Evolutionary conservation across 2,888 invertebrate genomes (phyloP).

Genomic region (Aspidapion aeneum): DNA sequence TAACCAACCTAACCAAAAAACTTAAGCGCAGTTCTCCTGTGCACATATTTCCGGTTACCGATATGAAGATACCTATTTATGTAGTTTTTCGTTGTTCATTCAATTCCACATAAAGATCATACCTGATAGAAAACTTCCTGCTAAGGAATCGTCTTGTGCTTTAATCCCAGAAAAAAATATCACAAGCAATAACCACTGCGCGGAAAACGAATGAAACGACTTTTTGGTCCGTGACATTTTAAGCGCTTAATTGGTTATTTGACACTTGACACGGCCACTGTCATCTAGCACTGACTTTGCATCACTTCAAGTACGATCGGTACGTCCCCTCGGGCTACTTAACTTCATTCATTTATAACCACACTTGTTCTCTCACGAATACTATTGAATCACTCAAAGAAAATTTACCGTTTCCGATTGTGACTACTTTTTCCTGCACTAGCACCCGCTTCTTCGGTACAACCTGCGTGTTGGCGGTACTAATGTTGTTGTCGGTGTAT

Average conservation of each 20-base stretch:
- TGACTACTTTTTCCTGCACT: constrained; percentile 24
- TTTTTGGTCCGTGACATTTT: constrained; percentile 36
- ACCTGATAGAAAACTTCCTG: constrained; percentile 82
- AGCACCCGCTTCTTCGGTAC: constrained; percentile 24
- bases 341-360: constrained; percentile 47
- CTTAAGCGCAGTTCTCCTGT: too few relatives aligned
- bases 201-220: constrained; percentile 13
- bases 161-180: constrained; percentile 35
- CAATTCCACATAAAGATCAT: too few relatives aligned
- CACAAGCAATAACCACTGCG: constrained; percentile 19
- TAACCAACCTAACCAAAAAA: too few relatives aligned
- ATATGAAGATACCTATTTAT: too few relatives aligned
- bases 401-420: constrained; percentile 45
- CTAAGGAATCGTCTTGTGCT: constrained; percentile 72
- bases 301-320: constrained; percentile 25
- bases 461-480: constrained; percentile 30
- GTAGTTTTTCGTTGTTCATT: too few relatives aligned
- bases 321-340: constrained; percentile 25
- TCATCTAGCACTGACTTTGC: constrained; percentile 34
- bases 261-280: constrained; percentile 34
- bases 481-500: constrained; percentile 15
- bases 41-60: too few relatives aligned
- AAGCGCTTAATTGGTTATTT: constrained; percentile 13
- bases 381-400: constrained; percentile 40
- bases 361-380: constrained; percentile 30